phyloP scores from a whole-genome alignment of 2,888 invertebrate species.

The Rhynchonema sp. region DNA sequence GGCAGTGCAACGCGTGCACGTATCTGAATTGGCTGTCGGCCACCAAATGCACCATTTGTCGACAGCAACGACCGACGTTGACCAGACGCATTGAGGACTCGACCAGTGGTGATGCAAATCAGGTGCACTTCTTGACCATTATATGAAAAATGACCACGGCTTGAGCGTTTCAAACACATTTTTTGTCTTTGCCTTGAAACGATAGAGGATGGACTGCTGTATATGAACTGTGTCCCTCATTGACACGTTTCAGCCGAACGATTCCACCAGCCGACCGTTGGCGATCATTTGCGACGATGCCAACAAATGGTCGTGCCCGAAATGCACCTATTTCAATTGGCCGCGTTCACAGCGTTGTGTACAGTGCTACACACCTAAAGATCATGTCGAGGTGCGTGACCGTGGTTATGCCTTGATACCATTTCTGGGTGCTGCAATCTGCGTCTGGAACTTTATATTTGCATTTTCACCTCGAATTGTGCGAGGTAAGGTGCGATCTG shows the following conservation, averaged over 20 bases:
- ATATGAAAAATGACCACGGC: neutral
- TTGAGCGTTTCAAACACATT: too few species aligned
- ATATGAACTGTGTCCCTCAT: too few species aligned
- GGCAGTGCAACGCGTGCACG: constrained; percentile 33
- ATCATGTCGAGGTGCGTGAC: too few species aligned
- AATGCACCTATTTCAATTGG: constrained; percentile 34
- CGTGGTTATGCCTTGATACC: too few species aligned
- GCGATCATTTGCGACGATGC: neutral
- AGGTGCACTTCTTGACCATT: neutral
- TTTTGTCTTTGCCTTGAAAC: neutral
- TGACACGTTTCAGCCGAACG: too few species aligned
- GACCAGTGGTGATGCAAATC: neutral
- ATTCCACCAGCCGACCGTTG: too few species aligned
- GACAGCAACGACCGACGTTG: neutral
- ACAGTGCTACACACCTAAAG: too few species aligned
- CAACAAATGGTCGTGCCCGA: constrained; percentile 27
- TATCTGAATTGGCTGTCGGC: constrained; percentile 32
- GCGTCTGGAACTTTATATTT: too few species aligned
- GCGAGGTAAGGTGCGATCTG: too few species aligned
- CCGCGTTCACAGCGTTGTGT: constrained; percentile 29
- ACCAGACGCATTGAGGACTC: neutral
- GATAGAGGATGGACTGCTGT: neutral
- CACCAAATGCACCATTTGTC: constrained; percentile 31
- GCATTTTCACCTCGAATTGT: too few species aligned
- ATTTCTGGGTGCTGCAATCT: too few species aligned